Evolutionary conservation across 1,140 invertebrate species (phyloP).

Genomic region (Matsumurasca onukii): DNA sequence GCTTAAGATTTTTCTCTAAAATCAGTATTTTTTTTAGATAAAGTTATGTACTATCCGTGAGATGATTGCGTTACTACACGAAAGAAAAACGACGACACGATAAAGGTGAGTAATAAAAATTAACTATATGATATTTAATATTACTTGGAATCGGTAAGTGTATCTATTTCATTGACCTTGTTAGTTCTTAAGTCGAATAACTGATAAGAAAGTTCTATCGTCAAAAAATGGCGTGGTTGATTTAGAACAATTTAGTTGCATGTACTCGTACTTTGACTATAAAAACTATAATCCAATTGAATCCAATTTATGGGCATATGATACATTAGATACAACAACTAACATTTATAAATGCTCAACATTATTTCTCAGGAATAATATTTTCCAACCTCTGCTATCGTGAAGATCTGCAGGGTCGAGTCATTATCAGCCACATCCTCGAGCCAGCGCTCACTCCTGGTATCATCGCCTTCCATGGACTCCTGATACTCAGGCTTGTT

Average conservation of each 20-base stretch:
- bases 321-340: neutral
- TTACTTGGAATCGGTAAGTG: neutral
- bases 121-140: neutral
- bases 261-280: neutral
- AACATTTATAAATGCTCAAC: too few relatives aligned
- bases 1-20: neutral
- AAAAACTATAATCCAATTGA: neutral
- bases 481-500: slow-evolving; percentile 25
- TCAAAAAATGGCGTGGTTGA: neutral
- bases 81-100: neutral
- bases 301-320: neutral
- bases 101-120: neutral
- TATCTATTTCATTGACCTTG: neutral
- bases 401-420: slow-evolving; percentile 29
- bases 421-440: slow-evolving; percentile 3
- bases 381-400: too few relatives aligned
- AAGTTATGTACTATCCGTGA: neutral
- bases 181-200: neutral
- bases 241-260: neutral
- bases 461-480: neutral
- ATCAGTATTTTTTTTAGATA: neutral
- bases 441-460: slow-evolving; percentile 11
- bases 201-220: neutral
- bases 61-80: neutral
- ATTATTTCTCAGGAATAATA: too few relatives aligned